Evolutionary conservation across 64 coral and sea anemone species (phyloP).

Genomic region (Exaiptasia diaphana): DNA sequence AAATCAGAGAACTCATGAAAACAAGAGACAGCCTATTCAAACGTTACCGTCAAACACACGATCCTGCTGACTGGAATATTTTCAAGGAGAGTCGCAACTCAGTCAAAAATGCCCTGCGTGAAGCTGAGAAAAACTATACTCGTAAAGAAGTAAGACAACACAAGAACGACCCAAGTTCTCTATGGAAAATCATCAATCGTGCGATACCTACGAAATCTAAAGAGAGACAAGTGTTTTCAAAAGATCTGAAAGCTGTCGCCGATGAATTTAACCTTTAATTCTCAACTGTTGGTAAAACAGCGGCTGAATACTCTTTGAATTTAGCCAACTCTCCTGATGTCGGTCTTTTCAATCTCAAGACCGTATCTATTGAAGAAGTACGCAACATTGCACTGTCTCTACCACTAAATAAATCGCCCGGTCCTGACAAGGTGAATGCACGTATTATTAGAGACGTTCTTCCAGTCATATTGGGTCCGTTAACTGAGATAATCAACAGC

Average conservation of each 20-base stretch:
- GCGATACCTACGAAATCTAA: slow-evolving; percentile 7
- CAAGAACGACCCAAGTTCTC: not conserved
- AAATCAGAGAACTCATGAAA: slow-evolving; percentile 53
- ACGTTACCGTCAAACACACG: not conserved
- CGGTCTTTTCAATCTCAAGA: not conserved
- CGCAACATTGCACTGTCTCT: not conserved
- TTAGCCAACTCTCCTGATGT: not conserved
- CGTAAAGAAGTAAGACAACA: not conserved
- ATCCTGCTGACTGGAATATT: not conserved
- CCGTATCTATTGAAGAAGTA: not conserved
- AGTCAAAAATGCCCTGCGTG: not conserved
- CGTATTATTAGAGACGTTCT: not conserved
- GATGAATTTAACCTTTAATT: slow-evolving; percentile 40
- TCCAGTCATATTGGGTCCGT: slow-evolving; percentile 1
- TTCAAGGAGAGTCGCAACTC: not conserved
- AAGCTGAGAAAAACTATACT: slow-evolving; percentile 17
- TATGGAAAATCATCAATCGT: slow-evolving; percentile 33
- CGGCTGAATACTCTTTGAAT: not conserved
- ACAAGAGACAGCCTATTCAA: not conserved
- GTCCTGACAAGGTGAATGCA: not conserved
- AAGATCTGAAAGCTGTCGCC: slow-evolving; percentile 16
- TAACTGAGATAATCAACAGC: slow-evolving; percentile 10
- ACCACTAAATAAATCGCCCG: not conserved
- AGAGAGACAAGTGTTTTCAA: slow-evolving; percentile 16
- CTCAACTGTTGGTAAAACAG: not conserved